Evolutionary conservation across 2,797 vertebrate genomes (phyloP), one percentile per base, ranked within the genome.

Genomic region (Syndactyla subalaris): DNA sequence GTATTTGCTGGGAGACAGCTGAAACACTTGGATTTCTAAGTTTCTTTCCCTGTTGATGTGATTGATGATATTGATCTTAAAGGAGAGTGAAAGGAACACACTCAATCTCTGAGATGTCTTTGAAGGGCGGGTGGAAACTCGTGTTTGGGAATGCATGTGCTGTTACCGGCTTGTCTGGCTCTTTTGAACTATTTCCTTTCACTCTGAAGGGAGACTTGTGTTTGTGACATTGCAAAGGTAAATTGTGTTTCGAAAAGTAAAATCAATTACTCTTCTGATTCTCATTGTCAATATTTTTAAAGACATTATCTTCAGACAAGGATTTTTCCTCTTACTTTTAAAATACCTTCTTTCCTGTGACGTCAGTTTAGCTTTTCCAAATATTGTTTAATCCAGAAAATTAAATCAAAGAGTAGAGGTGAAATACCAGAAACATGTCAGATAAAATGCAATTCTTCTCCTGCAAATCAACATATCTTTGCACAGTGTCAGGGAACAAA

Each of bases 41-140:
- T 85, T 80, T 88, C 49, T 92, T 91, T 92, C 45, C 24, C 38
- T 54, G 26, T 51, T 84, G 32, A 13, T 66, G 26, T 95, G 88
- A 95, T 49, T 92, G 91, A 95, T 91, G 74, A 71, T 86, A 81
- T 68, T 72, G 77, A 82, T 90, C 74, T 76, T 54, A 82, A 51
- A 85, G 36, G 54, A 59, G 34, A 78, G 41, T 52, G 51, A 87
- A 94, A 68, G 34, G 38, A 90, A 68, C 58, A 72, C 12, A 36
- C 14, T 95, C 68, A 34, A 3, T 88, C 55, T 91, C 72, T 84
- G 34, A 34, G 46, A 59, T 34, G 34, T 41, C 55, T 76, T 84
- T 84, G 62, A 66, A 72, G 15, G 17, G 32, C 62, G 39, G 5
- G 11, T 41, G 36, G 45, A 59, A 85, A 84, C 19, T 7, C n/a